Evolutionary conservation across 2,113 vertebrate species (phyloP).

Genomic region (Zootoca vivipara): DNA sequence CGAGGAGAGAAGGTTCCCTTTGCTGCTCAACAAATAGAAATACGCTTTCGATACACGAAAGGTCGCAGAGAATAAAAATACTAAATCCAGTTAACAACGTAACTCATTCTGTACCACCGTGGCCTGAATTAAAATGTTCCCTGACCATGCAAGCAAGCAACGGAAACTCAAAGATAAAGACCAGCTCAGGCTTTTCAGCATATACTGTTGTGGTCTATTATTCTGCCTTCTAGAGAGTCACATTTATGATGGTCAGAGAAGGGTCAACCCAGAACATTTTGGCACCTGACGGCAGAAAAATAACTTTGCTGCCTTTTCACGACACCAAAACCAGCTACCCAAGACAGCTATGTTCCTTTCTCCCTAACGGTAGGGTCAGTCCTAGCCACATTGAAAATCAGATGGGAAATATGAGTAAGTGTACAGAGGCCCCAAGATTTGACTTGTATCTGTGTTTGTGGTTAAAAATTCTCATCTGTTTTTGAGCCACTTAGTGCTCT

Average conservation of each 20-base stretch:
- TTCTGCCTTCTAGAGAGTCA: not conserved
- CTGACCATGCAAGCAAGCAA: not conserved
- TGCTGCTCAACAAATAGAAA: conserved; percentile 1
- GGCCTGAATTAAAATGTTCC: not conserved
- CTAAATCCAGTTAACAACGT: not conserved
- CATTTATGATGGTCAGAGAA: not conserved
- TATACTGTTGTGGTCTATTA: not conserved
- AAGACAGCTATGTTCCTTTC: too few relatives aligned
- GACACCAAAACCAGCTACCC: too few relatives aligned
- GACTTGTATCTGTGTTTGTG: too few relatives aligned
- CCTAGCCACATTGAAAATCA: not conserved
- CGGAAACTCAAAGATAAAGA: not conserved
- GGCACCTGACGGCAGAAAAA: too few relatives aligned
- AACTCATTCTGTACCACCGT: not conserved
- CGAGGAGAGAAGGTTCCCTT: not conserved
- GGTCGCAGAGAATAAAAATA: not conserved
- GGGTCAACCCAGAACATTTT: too few relatives aligned
- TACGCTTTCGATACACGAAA: not conserved
- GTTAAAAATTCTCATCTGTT: too few relatives aligned
- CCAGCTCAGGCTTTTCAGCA: not conserved
- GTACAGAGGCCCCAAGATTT: not conserved
- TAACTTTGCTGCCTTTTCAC: too few relatives aligned
- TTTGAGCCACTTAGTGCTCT: too few relatives aligned
- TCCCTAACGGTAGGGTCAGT: too few relatives aligned
- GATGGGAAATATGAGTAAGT: not conserved